phyloP scores from a whole-genome alignment of 2,888 invertebrate species.

The Euzetes globulus region DNA sequence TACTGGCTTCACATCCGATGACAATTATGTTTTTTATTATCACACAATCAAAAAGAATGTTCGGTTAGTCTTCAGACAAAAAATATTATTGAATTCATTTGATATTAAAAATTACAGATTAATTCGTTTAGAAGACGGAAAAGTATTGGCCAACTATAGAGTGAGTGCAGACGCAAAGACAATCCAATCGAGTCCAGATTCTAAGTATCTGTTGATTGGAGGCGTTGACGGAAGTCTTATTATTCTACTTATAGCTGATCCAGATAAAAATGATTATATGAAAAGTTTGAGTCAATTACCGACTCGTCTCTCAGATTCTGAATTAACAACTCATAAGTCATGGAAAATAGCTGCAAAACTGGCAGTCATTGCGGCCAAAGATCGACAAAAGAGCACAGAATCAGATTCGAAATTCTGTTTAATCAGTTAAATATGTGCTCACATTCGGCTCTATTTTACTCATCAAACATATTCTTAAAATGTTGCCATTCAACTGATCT shows the following conservation, averaged over 20 bases:
- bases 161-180: conserved; percentile 78
- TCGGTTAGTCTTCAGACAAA: conserved; percentile 50
- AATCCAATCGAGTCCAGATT: conserved; percentile 74
- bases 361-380: neutral
- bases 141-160: conserved; percentile 83
- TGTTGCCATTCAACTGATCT: too few species aligned
- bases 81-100: too few species aligned
- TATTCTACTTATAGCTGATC: conserved; percentile 71
- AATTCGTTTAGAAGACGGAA: conserved; percentile 70
- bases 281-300: conserved; percentile 60
- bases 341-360: conserved; percentile 21
- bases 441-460: neutral
- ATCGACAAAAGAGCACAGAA: neutral
- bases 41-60: conserved; percentile 91
- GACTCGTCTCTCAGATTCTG: conserved; percentile 53
- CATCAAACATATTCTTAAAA: too few species aligned
- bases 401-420: neutral
- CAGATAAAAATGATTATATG: conserved; percentile 58
- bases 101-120: conserved; percentile 54
- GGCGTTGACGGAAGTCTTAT: conserved; percentile 90
- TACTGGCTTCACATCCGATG: conserved; percentile 84
- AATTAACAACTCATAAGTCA: neutral
- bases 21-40: conserved; percentile 92
- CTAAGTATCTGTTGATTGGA: conserved; percentile 61
- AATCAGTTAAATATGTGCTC: neutral